A percentile compares a stretch with the other conserved stretches of the same genome.
phyloP scores from a whole-genome alignment of 1,140 invertebrate species.

The Leptinotarsa lineolata region DNA sequence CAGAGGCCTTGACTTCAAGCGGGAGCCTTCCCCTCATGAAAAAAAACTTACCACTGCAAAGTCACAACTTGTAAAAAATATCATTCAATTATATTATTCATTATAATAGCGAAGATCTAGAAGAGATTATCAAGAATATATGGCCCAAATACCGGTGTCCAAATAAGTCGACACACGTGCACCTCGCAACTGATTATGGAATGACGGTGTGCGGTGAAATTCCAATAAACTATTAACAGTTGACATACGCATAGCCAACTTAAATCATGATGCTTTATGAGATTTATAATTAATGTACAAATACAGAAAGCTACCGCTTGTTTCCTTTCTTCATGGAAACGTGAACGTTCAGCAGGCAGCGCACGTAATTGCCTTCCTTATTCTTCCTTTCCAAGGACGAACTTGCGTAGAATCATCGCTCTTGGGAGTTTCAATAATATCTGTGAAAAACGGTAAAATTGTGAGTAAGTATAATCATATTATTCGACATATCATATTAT shows the following conservation, averaged over 20 bases:
- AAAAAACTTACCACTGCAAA: too few species aligned
- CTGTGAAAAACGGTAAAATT: too few species aligned
- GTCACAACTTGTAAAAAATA: too few species aligned
- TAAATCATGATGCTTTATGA: constrained; percentile 39
- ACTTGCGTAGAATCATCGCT: neutral
- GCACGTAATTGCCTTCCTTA: constrained; percentile 25
- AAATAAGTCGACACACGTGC: constrained; percentile 4
- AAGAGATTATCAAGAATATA: constrained; percentile 7
- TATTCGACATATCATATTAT: too few species aligned
- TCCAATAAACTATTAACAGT: constrained; percentile 34
- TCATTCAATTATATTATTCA: neutral
- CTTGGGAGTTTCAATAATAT: too few species aligned
- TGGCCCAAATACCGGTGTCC: constrained; percentile 11
- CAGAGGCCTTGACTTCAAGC: too few species aligned
- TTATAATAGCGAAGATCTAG: neutral
- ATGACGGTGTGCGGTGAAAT: constrained; percentile 27
- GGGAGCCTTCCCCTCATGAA: too few species aligned
- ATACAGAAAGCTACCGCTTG: constrained; percentile 33
- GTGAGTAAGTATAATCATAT: too few species aligned
- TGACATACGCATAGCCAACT: constrained; percentile 27
- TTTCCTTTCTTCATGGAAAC: constrained; percentile 36
- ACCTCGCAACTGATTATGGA: constrained; percentile 14
- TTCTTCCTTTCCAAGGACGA: constrained; percentile 23
- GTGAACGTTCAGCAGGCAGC: constrained; percentile 4
- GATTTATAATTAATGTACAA: constrained; percentile 43